Conservation (phyloP, 2,113 vertebrate genomes). For the Oxyura jamaicensis region DNA sequence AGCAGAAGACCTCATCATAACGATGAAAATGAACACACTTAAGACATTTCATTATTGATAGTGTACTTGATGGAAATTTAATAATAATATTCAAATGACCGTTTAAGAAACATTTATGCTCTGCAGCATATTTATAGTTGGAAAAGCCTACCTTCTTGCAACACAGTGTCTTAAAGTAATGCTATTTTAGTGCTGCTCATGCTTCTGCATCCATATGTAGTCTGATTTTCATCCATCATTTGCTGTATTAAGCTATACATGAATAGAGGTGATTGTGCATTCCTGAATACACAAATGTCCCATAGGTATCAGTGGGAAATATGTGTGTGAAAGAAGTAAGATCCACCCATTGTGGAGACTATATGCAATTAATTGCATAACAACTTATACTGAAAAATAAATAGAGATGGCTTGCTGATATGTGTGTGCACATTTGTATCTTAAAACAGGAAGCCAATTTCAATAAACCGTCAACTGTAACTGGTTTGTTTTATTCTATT, state of each 20-base stretch:
- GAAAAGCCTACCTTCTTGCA: background rate
- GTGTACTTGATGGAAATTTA: background rate
- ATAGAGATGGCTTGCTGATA: constrained; percentile 37
- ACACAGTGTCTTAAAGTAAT: background rate
- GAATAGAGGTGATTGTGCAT: constrained; percentile 27
- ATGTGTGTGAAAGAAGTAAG: constrained; percentile 24
- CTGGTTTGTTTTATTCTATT: constrained; percentile 55
- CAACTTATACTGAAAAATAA: constrained; percentile 62
- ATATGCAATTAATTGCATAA: constrained; percentile 65
- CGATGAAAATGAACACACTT: background rate
- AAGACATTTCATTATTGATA: constrained; percentile 1
- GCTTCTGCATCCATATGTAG: constrained; percentile 12
- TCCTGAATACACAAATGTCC: background rate
- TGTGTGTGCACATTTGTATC: background rate
- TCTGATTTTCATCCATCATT: constrained; percentile 54
- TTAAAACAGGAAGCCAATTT: background rate
- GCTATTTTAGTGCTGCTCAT: constrained; percentile 19
- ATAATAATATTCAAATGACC: constrained; percentile 7
- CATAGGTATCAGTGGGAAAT: constrained; percentile 25
- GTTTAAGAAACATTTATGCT: background rate
- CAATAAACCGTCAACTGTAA: background rate
- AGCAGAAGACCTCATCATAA: constrained; percentile 19
- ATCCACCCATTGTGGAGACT: constrained; percentile 33
- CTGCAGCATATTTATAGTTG: background rate
- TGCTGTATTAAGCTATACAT: constrained; percentile 39